Evolutionary conservation across 2,113 vertebrate species (phyloP).

Genomic region (Tympanuchus pallidicinctus): DNA sequence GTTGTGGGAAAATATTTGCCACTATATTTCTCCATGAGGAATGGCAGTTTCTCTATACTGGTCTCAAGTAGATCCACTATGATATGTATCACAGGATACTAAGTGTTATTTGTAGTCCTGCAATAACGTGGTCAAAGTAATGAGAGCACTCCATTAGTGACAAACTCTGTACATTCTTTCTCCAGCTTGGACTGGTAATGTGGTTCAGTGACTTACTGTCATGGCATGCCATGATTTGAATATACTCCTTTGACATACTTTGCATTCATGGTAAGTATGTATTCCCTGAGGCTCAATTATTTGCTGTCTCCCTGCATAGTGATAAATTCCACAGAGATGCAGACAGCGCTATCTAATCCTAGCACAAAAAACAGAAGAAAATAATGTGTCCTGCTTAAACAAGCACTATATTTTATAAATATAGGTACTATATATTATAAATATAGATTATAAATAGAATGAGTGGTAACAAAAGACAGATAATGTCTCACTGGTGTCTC

Average conservation of each 20-base stretch:
- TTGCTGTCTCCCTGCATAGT: neutral
- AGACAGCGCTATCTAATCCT: neutral
- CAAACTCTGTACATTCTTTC: neutral
- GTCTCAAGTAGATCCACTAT: neutral
- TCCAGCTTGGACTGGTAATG: neutral
- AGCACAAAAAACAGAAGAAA: neutral
- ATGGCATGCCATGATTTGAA: neutral
- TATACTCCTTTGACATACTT: neutral
- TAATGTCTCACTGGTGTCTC: neutral
- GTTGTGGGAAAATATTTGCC: neutral
- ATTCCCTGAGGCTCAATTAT: neutral
- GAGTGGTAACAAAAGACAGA: neutral
- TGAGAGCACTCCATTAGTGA: neutral
- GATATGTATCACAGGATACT: neutral
- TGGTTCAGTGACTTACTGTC: neutral
- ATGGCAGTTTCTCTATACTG: neutral
- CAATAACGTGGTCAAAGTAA: neutral
- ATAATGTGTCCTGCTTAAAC: neutral
- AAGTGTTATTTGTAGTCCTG: neutral
- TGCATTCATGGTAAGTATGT: neutral
- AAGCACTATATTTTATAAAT: neutral
- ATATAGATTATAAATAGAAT: neutral
- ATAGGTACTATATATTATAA: too few relatives aligned
- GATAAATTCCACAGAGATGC: neutral
- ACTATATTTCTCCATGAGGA: neutral